Base-by-base conservation (phyloP, 2,797 vertebrate genomes). In the Fringilla coelebs region DNA sequence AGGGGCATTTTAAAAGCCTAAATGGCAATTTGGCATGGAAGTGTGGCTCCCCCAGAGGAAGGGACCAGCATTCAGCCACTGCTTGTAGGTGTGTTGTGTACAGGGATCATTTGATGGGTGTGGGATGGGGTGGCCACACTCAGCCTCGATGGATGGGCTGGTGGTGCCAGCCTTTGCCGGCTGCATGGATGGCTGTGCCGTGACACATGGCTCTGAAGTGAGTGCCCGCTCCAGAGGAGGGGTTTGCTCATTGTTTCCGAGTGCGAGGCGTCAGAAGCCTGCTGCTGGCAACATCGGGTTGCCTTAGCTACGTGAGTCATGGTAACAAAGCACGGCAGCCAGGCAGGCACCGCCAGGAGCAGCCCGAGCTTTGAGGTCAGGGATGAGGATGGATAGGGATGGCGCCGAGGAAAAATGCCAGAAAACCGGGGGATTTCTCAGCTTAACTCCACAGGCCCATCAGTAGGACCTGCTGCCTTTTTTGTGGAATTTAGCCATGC, bases 361-460 rank as follows among this genome's bases (percentile, higher is more conserved):
- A 43, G 31, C 41, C 74, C 43, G 3, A 2, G 1, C 20, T 40
- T 51, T 51, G 19, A 51, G 88, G 79, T 70, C 78, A 85, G 40
- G 40, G 26, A 32, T 86, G 74, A 75, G 24, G 74, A 73, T 65
- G 63, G 34, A 24, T 17, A 46, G 52, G 31, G 51, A 60, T 36
- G 82, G 40, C n/a, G 38, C 9, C 0, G 2, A 66, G 48, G 40
- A 48, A 74, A 85, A 85, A 62, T 11, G 11, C 0, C 11, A 9
- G 11, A 38, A 78, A 49, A 10, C 7, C 0, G 0, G 7, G 36
- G 0, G 0, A 0, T 0, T 3, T 67, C 24, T 67, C 10, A 4
- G 19, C 70, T 55, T 62, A 51, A 11, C 26, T 58, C 32, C 22
- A 5, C 68, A 43, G 24, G 26, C 79, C 31, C 46, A 13, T 24